Evolutionary conservation across 1,140 invertebrate genomes (phyloP).

Genomic region (Acromyrmex heyeri): DNA sequence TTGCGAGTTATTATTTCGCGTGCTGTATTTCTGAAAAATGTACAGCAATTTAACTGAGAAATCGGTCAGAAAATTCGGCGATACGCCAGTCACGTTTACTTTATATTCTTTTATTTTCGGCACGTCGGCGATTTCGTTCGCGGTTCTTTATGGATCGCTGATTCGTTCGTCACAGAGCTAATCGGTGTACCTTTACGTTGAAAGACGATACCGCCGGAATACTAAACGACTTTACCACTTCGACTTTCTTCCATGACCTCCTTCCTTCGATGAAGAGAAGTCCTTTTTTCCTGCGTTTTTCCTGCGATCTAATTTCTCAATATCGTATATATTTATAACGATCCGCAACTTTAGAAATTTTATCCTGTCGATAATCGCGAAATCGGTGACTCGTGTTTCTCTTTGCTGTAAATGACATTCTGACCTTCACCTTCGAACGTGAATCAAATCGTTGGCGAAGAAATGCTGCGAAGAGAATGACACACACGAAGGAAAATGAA

Average conservation of each 20-base stretch:
- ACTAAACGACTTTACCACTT: neutral
- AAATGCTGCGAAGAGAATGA: neutral
- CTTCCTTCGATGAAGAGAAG: neutral
- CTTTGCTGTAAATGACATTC: neutral
- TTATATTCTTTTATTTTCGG: constrained; percentile 51
- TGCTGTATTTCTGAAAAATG: constrained; percentile 6
- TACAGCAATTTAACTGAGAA: neutral
- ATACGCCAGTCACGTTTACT: constrained; percentile 23
- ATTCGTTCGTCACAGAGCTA: constrained; percentile 5
- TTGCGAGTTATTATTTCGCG: neutral
- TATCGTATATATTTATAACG: constrained; percentile 3
- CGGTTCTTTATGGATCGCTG: neutral
- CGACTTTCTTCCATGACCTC: neutral
- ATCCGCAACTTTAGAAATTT: constrained; percentile 19
- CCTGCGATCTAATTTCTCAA: constrained; percentile 11
- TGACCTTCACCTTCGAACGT: constrained; percentile 28
- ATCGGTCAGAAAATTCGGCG: constrained; percentile 18
- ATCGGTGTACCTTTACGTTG: constrained; percentile 37
- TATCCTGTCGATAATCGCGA: neutral
- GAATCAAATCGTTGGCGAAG: constrained; percentile 23
- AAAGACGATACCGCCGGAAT: constrained; percentile 44
- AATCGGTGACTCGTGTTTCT: neutral
- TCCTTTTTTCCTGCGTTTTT: neutral
- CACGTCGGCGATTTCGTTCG: constrained; percentile 36
- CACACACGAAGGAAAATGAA: neutral